Evolutionary conservation across 2,888 invertebrate species (phyloP).

Genomic region (Apodemia duryi): DNA sequence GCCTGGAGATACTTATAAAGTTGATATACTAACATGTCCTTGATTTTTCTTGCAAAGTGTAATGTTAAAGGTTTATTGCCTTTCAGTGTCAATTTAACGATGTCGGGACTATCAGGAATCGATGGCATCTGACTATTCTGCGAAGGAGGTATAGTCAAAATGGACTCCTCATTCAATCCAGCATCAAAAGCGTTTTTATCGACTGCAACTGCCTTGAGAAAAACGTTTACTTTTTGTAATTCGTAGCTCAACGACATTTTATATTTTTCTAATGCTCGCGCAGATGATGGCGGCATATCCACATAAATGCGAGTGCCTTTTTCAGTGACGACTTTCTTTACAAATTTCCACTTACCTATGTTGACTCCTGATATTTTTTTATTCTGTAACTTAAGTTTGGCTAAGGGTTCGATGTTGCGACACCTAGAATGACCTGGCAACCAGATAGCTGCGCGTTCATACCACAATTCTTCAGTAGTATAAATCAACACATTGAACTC

Average conservation of each 20-base stretch:
- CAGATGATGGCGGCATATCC: slow-evolving; percentile 64
- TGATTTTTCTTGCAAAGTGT: slow-evolving; percentile 51
- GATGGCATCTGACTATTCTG: slow-evolving; percentile 51
- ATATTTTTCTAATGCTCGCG: slow-evolving; percentile 52
- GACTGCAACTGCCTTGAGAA: slow-evolving; percentile 58
- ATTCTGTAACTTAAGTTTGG: slow-evolving; percentile 62
- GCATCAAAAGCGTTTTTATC: slow-evolving; percentile 61
- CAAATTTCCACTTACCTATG: slow-evolving; percentile 63
- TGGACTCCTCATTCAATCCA: slow-evolving; percentile 46
- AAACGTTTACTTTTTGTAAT: slow-evolving; percentile 62
- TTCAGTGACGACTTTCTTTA: slow-evolving; percentile 53
- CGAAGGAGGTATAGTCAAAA: slow-evolving; percentile 36
- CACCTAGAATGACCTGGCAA: slow-evolving; percentile 60
- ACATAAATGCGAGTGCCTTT: slow-evolving; percentile 65
- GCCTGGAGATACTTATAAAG: slow-evolving; percentile 53
- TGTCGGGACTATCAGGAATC: slow-evolving; percentile 39
- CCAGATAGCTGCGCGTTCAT: slow-evolving; percentile 67
- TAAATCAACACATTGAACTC: slow-evolving; percentile 57
- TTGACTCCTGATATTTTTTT: slow-evolving; percentile 46
- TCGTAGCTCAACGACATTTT: slow-evolving; percentile 66
- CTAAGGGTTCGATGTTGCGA: slow-evolving; percentile 51
- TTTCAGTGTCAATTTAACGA: slow-evolving; percentile 51
- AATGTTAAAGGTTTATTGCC: slow-evolving; percentile 47
- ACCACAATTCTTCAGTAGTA: slow-evolving; percentile 64
- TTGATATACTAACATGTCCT: slow-evolving; percentile 54